phyloP scores from a whole-genome alignment of 2,113 vertebrate genomes.

The Stegastes partitus region DNA sequence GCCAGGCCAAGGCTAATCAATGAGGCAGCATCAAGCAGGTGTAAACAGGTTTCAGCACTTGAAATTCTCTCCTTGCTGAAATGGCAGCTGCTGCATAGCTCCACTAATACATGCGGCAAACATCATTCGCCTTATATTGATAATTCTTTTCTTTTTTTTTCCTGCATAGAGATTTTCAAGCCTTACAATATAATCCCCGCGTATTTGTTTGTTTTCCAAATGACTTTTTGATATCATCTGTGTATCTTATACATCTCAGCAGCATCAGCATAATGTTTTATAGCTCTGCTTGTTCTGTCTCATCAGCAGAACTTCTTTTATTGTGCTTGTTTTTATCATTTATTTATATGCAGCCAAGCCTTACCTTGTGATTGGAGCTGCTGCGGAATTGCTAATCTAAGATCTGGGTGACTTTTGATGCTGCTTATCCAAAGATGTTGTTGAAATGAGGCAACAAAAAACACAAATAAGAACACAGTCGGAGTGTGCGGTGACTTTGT shows the following conservation, averaged over 20 bases:
- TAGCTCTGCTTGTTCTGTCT: background rate
- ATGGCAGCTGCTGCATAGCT: background rate
- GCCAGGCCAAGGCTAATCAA: slow-evolving; percentile 24
- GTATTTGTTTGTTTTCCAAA: background rate
- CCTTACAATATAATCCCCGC: too few relatives aligned
- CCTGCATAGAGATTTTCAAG: too few relatives aligned
- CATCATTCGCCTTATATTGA: background rate
- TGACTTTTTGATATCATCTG: background rate
- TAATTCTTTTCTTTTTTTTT: too few relatives aligned
- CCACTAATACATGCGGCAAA: background rate
- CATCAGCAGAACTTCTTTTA: background rate
- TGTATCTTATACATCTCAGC: background rate
- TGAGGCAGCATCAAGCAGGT: slow-evolving; percentile 14
- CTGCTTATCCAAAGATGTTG: too few relatives aligned
- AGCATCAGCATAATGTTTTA: background rate
- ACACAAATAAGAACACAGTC: too few relatives aligned
- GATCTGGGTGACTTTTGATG: accelerated
- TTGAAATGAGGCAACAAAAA: too few relatives aligned
- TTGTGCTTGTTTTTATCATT: background rate
- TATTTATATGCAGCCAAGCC: background rate
- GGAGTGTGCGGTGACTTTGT: background rate
- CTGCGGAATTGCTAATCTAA: background rate
- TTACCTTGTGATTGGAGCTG: background rate
- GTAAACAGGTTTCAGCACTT: background rate
- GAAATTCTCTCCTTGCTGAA: slow-evolving; percentile 4